phyloP scores from a whole-genome alignment of 2,113 vertebrate genomes.

The Poeciliopsis occidentalis region DNA sequence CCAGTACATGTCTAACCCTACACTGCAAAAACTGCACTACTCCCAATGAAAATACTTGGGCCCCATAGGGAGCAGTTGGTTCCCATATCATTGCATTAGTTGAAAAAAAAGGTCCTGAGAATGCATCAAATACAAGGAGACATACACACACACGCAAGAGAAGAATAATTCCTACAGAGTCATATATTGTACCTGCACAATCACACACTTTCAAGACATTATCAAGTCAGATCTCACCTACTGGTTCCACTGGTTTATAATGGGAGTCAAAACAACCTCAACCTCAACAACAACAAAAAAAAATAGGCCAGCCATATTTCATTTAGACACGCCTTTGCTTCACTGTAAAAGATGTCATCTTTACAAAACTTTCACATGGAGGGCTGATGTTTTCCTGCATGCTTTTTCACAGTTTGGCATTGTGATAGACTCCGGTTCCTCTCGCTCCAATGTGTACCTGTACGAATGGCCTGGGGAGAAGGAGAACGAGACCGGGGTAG shows the following conservation, averaged over 20 bases:
- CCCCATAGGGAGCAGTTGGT: no score
- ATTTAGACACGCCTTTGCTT: not conserved
- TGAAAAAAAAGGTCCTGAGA: no score
- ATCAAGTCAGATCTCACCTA: not conserved
- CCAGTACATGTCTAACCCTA: no score
- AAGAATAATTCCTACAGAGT: not conserved
- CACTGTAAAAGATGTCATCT: not conserved
- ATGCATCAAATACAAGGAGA: not conserved
- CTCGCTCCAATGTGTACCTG: slow-evolving; percentile 89
- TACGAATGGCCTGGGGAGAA: slow-evolving; percentile 97
- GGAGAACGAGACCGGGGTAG: slow-evolving; percentile 92
- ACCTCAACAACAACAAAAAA: not conserved
- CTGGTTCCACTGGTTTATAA: not conserved
- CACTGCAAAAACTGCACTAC: no score
- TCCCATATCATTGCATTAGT: no score
- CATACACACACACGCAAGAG: not conserved
- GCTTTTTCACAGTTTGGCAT: slow-evolving; percentile 87
- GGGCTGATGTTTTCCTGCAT: not conserved
- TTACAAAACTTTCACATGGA: not conserved
- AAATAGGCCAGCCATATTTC: not conserved
- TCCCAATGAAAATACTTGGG: no score
- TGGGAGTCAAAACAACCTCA: not conserved
- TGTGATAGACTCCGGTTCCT: slow-evolving; percentile 94
- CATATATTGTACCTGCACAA: not conserved
- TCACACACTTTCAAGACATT: not conserved